A percentile compares a stretch with the other conserved stretches of the same genome.
Conservation (phyloP, 2,888 invertebrate genomes). For the Labia minor region DNA sequence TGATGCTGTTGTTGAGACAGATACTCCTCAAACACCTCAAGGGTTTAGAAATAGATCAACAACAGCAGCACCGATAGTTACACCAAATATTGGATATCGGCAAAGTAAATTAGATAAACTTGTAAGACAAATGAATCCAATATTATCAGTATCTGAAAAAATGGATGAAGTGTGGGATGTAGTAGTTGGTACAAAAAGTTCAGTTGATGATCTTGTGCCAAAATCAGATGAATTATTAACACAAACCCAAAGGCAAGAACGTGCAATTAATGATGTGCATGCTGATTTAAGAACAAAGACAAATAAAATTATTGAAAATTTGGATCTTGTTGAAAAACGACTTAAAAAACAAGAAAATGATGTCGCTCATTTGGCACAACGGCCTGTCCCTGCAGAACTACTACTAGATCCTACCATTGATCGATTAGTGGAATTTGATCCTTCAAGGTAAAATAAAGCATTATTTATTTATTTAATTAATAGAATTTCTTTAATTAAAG, state of each 20-base stretch:
- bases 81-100: conserved; percentile 42
- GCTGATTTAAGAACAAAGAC: conserved; percentile 69
- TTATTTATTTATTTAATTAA: neutral
- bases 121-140: conserved; percentile 71
- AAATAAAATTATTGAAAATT: conserved; percentile 75
- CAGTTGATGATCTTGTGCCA: conserved; percentile 73
- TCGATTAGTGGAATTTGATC: conserved; percentile 65
- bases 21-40: conserved; percentile 32
- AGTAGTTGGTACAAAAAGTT: conserved; percentile 77
- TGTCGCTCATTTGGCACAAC: conserved; percentile 63
- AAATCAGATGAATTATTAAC: conserved; percentile 77
- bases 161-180: conserved; percentile 89
- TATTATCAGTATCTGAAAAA: conserved; percentile 75
- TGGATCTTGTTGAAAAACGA: conserved; percentile 64
- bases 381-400: conserved; percentile 63
- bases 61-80: conserved; percentile 39
- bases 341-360: conserved; percentile 72
- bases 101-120: conserved; percentile 69
- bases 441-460: conserved; percentile 46
- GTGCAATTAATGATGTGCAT: conserved; percentile 78
- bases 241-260: conserved; percentile 75
- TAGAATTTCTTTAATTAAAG: no score
- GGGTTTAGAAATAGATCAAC: conserved; percentile 40
- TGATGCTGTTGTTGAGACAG: conserved; percentile 61
- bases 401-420: conserved; percentile 68